These are phyloP conservation scores for Corythornis vintsioides DNA, from an alignment of 2,113 vertebrate genomes.

Conservation along the genomic window DNA sequence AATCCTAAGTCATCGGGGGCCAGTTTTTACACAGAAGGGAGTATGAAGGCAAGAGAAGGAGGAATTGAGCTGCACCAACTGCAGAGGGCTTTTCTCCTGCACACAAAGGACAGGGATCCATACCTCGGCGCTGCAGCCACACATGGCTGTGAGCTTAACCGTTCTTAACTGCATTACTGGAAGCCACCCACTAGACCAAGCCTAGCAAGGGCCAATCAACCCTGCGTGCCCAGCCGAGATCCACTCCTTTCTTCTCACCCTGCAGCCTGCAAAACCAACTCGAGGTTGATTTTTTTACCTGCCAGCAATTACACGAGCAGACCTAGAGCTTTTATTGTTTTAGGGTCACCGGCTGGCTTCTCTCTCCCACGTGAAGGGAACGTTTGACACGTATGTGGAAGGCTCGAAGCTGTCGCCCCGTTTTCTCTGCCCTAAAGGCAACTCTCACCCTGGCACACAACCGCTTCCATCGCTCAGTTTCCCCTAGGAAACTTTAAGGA, in stretches of 20 bases:
- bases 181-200: background rate
- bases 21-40: background rate
- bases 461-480: background rate
- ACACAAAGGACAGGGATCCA: conserved; percentile 71
- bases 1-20: background rate
- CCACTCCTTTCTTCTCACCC: background rate
- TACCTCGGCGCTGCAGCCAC: conserved; percentile 27
- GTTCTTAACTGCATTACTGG: background rate
- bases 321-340: background rate
- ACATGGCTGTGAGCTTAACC: conserved; percentile 14
- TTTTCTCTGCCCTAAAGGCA: conserved; percentile 57
- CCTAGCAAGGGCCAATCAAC: background rate
- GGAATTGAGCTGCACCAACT: conserved; percentile 32
- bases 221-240: background rate
- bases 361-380: background rate
- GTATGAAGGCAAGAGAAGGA: background rate
- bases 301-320: background rate
- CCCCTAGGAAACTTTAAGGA: conserved; percentile 1
- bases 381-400: background rate
- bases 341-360: background rate
- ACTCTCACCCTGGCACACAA: background rate
- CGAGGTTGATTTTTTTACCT: background rate
- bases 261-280: background rate
- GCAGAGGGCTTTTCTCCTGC: conserved; percentile 36
- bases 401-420: background rate